phyloP scores from a whole-genome alignment of 2,797 vertebrate species.

The Protosalanx chinensis region DNA sequence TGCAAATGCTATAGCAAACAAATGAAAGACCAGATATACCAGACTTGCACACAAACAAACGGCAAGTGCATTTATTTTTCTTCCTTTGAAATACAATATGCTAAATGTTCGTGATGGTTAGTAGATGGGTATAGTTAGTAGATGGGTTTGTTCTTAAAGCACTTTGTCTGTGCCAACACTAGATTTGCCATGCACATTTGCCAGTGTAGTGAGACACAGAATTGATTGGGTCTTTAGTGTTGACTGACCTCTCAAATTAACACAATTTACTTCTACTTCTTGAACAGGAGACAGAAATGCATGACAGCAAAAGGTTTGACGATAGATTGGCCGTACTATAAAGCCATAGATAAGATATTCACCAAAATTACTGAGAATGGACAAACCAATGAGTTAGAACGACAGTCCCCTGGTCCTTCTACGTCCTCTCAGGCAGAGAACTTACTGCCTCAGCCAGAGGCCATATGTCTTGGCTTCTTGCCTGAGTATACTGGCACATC shows the following conservation, averaged over 20 bases:
- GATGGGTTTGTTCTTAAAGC: no score
- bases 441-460: constrained; percentile 78
- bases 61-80: no score
- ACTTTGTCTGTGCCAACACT: no score
- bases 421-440: constrained; percentile 85
- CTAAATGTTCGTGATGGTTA: no score
- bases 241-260: neutral
- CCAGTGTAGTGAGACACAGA: neutral
- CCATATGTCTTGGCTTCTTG: constrained; percentile 82
- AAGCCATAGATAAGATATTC: constrained; percentile 93
- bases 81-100: no score
- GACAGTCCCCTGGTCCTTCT: constrained; percentile 80
- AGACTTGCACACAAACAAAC: no score
- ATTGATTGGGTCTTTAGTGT: no score
- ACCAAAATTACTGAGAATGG: constrained; percentile 86
- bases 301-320: constrained; percentile 77
- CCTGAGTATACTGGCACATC: constrained; percentile 90
- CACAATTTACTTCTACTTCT: constrained; percentile 7
- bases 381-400: constrained; percentile 78
- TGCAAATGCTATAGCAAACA: no score
- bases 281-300: constrained; percentile 88
- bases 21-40: no score
- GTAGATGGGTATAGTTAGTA: no score
- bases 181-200: neutral
- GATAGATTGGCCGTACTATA: constrained; percentile 95